Evolutionary conservation across 1,140 invertebrate species (phyloP).

Genomic region (Aphaenogaster ashmeadi): DNA sequence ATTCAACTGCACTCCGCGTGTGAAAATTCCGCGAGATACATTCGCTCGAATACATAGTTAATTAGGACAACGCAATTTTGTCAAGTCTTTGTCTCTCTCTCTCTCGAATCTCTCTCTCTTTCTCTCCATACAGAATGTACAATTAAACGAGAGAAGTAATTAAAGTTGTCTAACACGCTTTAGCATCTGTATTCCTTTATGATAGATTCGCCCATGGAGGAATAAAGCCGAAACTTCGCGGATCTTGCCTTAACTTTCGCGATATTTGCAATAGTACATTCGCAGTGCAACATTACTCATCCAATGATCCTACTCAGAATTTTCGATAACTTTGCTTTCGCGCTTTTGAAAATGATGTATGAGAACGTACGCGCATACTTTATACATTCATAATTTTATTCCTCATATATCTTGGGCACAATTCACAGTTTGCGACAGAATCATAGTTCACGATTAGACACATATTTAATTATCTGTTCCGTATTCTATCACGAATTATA

Average conservation of each 20-base stretch:
- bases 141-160: conserved; percentile 36
- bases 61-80: neutral
- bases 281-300: neutral
- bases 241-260: neutral
- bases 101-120: neutral
- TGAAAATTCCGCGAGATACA: neutral
- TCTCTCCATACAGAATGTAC: neutral
- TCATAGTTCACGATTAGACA: neutral
- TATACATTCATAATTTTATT: neutral
- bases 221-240: conserved; percentile 25
- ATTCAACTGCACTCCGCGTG: neutral
- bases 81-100: neutral
- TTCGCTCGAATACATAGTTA: neutral
- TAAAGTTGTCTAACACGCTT: conserved; percentile 33
- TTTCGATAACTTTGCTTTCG: neutral
- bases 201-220: neutral
- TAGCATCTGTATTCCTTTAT: neutral
- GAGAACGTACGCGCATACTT: neutral
- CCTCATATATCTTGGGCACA: neutral
- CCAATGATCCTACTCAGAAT: neutral
- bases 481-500: neutral
- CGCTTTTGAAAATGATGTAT: neutral
- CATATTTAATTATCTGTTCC: neutral
- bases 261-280: neutral
- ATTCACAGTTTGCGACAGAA: neutral